A percentile compares a stretch with the other conserved stretches of the same genome.
These are phyloP conservation scores for Lymantria dispar DNA, from an alignment of 2,888 invertebrate genomes.

Conservation along the genomic window DNA sequence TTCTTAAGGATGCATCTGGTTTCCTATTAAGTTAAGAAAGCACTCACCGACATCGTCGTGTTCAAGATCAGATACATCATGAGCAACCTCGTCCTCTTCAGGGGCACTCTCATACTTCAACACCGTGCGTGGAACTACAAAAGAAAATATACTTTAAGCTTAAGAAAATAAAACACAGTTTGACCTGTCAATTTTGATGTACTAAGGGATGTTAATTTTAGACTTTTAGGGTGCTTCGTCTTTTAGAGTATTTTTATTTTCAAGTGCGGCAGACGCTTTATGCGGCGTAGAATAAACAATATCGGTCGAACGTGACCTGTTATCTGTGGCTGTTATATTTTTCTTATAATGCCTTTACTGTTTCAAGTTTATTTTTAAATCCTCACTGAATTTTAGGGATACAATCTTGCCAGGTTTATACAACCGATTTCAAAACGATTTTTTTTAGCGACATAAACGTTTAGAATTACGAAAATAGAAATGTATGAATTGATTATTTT, in stretches of 20 bases:
- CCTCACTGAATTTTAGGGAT: conserved; percentile 36
- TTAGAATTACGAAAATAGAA: too few relatives aligned
- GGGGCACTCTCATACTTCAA: conserved; percentile 90
- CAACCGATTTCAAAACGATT: background rate
- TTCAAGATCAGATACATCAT: conserved; percentile 72
- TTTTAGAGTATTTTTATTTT: conserved; percentile 51
- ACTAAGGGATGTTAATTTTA: conserved; percentile 67
- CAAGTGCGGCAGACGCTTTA: conserved; percentile 38
- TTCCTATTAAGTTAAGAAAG: conserved; percentile 10
- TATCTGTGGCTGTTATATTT: conserved; percentile 26
- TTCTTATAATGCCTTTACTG: conserved; percentile 32
- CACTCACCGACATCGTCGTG: conserved; percentile 80
- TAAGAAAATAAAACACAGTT: conserved; percentile 31
- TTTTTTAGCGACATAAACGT: background rate
- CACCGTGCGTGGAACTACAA: conserved; percentile 91
- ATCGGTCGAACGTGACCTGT: conserved; percentile 46
- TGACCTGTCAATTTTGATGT: conserved; percentile 5
- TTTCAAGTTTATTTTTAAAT: conserved; percentile 30
- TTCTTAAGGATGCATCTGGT: conserved; percentile 1
- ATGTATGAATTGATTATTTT: too few relatives aligned
- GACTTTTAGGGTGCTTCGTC: conserved; percentile 57
- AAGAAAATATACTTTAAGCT: conserved; percentile 48
- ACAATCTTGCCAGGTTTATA: conserved; percentile 35
- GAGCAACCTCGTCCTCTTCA: conserved; percentile 89
- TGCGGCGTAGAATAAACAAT: conserved; percentile 36